These are phyloP conservation scores for Paralinhomoeus sp. DNA, from an alignment of 2,888 invertebrate species.

Conservation along the genomic window DNA sequence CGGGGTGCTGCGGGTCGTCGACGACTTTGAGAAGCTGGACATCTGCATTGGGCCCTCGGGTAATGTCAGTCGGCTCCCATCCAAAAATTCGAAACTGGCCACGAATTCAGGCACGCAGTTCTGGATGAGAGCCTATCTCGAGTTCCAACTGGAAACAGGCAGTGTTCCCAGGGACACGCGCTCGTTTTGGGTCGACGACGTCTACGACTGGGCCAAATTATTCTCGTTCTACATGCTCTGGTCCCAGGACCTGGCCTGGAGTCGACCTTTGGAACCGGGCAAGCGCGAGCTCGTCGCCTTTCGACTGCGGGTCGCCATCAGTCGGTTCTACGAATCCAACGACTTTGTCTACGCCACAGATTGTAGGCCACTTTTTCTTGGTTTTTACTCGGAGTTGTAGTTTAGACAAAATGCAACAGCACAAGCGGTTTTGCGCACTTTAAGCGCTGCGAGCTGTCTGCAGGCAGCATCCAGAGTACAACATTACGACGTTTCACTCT, in stretches of 20 bases:
- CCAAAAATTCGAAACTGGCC: no score
- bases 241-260: constrained; percentile 23
- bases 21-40: constrained; percentile 21
- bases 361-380: no score
- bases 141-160: constrained; percentile 2
- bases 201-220: constrained; percentile 20
- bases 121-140: constrained; percentile 11
- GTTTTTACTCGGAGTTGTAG: no score
- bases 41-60: no score
- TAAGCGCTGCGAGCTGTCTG: constrained; percentile 14
- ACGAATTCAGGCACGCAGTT: constrained; percentile 16
- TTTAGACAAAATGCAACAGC: no score
- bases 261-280: constrained; percentile 9
- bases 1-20: constrained; percentile 12
- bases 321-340: constrained; percentile 8
- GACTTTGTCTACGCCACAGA: constrained; percentile 16
- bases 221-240: constrained; percentile 23
- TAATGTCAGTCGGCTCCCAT: no score
- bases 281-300: constrained; percentile 11
- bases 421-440: neutral
- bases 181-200: constrained; percentile 19
- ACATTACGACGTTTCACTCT: constrained; percentile 21
- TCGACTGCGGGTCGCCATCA: constrained; percentile 15
- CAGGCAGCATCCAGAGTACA: constrained; percentile 13
- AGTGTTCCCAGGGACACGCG: constrained; percentile 16